Percentiles rank a stretch among this genome's conserved stretches.
Evolutionary conservation across 2,113 vertebrate species (phyloP).

Genomic region (Sylvilagus bachmani): DNA sequence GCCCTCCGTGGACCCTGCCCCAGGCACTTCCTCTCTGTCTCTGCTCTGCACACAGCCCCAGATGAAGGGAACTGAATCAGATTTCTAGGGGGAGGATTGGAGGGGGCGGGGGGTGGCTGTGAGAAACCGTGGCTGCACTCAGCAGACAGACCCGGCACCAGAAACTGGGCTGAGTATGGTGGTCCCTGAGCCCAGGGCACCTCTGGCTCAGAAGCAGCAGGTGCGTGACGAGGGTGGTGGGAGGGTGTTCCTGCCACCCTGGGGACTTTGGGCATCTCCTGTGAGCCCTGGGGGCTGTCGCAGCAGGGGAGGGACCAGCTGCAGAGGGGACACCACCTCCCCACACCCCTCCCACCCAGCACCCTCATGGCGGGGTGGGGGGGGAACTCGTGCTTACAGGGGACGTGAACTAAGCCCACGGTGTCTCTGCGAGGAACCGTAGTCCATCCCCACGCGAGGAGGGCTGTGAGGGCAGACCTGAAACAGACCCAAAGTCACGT

Average conservation of each 20-base stretch:
- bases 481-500: not conserved
- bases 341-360: not conserved
- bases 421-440: not conserved
- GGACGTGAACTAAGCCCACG: no score
- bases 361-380: not conserved
- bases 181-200: not conserved
- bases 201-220: not conserved
- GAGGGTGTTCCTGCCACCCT: no score
- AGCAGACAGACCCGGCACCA: not conserved
- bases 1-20: not conserved
- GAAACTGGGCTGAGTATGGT: not conserved
- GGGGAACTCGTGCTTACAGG: no score
- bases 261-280: not conserved
- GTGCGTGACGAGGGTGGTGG: accelerated
- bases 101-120: no score
- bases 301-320: not conserved
- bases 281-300: not conserved
- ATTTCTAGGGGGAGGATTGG: not conserved
- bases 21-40: not conserved
- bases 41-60: not conserved
- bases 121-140: not conserved
- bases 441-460: no score
- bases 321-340: not conserved
- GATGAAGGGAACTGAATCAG: not conserved
- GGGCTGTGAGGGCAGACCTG: not conserved